Evolutionary conservation across 2,113 vertebrate species (phyloP).

Genomic region (Mohoua ochrocephala): DNA sequence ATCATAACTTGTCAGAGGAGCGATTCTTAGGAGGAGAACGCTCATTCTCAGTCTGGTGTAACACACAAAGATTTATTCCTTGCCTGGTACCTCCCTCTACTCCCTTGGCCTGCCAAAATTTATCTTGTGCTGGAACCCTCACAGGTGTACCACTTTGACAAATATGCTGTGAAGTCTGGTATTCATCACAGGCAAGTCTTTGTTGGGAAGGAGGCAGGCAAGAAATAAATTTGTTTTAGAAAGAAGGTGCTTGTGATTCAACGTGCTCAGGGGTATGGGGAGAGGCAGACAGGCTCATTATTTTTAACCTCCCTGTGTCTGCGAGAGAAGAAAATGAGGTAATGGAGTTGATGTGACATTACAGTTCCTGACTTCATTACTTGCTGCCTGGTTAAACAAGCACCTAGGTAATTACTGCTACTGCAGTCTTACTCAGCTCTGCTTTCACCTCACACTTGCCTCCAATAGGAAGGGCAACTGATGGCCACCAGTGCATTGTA

Average conservation of each 20-base stretch:
- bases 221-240: constrained; percentile 93
- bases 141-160: constrained; percentile 91
- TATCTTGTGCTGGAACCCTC: constrained; percentile 86
- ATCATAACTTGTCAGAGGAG: constrained; percentile 89
- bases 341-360: constrained; percentile 32
- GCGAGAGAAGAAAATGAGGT: constrained; percentile 45
- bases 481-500: not conserved
- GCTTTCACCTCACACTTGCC: not conserved
- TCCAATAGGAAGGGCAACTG: not conserved
- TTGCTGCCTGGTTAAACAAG: constrained; percentile 39
- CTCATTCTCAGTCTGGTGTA: constrained; percentile 77
- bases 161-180: constrained; percentile 83
- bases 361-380: constrained; percentile 53
- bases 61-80: constrained; percentile 87
- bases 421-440: not conserved
- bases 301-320: constrained; percentile 53
- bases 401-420: not conserved
- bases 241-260: constrained; percentile 74
- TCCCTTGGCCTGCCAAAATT: constrained; percentile 75
- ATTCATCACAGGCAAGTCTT: constrained; percentile 78
- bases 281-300: constrained; percentile 64
- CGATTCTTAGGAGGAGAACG: constrained; percentile 75
- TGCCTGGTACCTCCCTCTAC: constrained; percentile 65
- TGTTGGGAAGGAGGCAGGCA: constrained; percentile 82
- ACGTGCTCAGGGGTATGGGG: constrained; percentile 67